Percentiles rank a stretch among this genome's conserved stretches.
phyloP scores from a whole-genome alignment of 2,113 vertebrate species.

The Empidonax alnorum region DNA sequence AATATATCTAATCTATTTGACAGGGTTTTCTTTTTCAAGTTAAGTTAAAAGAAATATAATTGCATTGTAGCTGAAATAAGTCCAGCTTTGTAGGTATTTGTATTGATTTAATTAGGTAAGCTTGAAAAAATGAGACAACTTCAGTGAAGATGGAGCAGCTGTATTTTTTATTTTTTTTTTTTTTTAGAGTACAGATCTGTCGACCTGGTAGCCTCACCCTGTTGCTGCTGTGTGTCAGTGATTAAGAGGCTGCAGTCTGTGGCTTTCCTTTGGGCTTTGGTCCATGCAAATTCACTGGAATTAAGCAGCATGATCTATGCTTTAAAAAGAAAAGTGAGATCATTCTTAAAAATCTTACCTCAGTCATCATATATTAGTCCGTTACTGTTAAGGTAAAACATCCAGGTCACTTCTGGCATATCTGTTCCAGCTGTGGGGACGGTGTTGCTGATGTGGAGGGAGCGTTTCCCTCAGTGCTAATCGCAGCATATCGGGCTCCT shows the following conservation, averaged over 20 bases:
- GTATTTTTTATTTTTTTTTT: neutral
- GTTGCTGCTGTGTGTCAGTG: neutral
- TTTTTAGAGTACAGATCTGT: neutral
- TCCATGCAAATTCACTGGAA: neutral
- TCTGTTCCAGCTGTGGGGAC: fast-evolving
- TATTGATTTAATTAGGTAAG: slow-evolving; percentile 17
- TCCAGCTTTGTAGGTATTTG: neutral
- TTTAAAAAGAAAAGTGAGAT: neutral
- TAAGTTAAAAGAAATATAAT: neutral
- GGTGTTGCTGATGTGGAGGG: neutral
- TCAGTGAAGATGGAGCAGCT: neutral
- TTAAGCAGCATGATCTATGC: fast-evolving
- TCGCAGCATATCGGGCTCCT: neutral
- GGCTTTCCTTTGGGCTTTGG: neutral
- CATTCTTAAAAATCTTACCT: neutral
- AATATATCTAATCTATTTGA: neutral
- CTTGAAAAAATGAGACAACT: neutral
- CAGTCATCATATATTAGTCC: fast-evolving
- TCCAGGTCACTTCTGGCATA: fast-evolving
- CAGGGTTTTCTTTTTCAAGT: neutral
- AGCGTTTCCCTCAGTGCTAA: neutral
- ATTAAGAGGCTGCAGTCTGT: neutral
- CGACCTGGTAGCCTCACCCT: neutral
- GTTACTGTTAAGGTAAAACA: neutral
- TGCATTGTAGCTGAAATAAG: neutral